Percentiles rank a stretch among this genome's conserved stretches.
These are phyloP conservation scores for Porites divaricata DNA, from an alignment of 92 coral and sea anemone species.

Conservation along the genomic window DNA sequence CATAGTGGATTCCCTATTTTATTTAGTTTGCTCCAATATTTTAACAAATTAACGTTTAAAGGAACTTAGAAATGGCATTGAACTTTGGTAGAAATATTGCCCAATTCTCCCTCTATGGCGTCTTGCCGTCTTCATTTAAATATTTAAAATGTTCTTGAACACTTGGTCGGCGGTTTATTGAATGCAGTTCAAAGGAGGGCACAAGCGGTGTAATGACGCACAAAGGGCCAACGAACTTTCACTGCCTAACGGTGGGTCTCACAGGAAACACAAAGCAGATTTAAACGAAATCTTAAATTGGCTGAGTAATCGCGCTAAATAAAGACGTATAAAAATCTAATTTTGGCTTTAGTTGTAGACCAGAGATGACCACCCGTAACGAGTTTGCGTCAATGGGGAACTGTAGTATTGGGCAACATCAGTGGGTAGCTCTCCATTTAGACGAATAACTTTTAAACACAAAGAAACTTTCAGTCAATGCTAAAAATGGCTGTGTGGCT, in stretches of 20 bases:
- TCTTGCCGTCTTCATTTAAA: neutral
- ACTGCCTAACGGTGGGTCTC: conserved; percentile 3
- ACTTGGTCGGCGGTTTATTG: conserved; percentile 11
- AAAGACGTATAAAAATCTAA: neutral
- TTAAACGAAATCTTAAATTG: conserved; percentile 9
- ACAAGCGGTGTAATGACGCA: conserved; percentile 32
- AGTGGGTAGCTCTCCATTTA: neutral
- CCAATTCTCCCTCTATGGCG: neutral
- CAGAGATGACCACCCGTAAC: conserved; percentile 29
- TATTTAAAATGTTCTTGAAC: conserved; percentile 11
- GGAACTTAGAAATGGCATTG: neutral
- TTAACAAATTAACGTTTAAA: too few species aligned
- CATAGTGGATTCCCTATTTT: neutral
- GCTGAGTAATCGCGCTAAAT: neutral
- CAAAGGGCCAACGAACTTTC: neutral
- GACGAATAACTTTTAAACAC: conserved; percentile 2
- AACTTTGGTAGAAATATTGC: neutral
- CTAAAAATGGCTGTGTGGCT: conserved; percentile 9
- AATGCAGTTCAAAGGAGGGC: neutral
- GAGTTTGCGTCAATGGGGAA: conserved; percentile 18
- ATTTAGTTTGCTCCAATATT: too few species aligned
- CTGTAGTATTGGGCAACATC: neutral
- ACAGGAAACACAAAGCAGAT: neutral
- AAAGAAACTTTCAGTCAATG: conserved; percentile 12
- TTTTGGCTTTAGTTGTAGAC: neutral